Evolutionary conservation across 2,888 invertebrate species (phyloP), one percentile per base, ranked within the genome.

Genomic region (Erebia epiphron): DNA sequence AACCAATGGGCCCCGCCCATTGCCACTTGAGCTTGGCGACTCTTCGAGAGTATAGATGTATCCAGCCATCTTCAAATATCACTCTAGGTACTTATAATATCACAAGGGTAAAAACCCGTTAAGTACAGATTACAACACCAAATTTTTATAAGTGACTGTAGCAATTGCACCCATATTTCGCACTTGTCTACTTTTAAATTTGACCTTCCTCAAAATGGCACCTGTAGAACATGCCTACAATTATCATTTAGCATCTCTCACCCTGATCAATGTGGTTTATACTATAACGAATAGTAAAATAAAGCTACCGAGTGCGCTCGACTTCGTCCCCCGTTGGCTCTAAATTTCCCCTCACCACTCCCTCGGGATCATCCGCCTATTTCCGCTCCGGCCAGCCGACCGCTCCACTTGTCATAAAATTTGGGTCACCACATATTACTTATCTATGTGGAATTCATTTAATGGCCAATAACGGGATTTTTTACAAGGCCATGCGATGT

Each of bases 371-470:
- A 83, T 84, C 83, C 83, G 82, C 85, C 84, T 84, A 82, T 86
- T 83, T 83, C 86, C 83, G 83, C 82, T 78, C 77, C 76, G 74
- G 76, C 76, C 77, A 79, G 77, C 78, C 78, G 76, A 78, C 79
- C 82, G 82, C 81, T 84, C 81, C 81, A 82, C 84, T 85, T 85
- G 86, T 87, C 86, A 78, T 79, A 79, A 84, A 86, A 91, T 89
- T 88, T 89, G 85, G 91, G 90, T 90, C 91, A 90, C 84, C 79
- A 79, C 80, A 80, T 87, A 87, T 90, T 86, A 86, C 83, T 84
- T 87, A 85, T 82, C 82, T 80, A 79, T 82, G 80, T 81, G 81
- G 85, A 83, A 86, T 85, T 82, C 81, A 80, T 81, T 80, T 85
- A 86, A 83, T 85, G 79, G 78, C 76, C 81, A 79, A 83, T 82